Evolutionary conservation across 2,888 invertebrate species (phyloP).

Genomic region (Branchipolynoe longqiensis): DNA sequence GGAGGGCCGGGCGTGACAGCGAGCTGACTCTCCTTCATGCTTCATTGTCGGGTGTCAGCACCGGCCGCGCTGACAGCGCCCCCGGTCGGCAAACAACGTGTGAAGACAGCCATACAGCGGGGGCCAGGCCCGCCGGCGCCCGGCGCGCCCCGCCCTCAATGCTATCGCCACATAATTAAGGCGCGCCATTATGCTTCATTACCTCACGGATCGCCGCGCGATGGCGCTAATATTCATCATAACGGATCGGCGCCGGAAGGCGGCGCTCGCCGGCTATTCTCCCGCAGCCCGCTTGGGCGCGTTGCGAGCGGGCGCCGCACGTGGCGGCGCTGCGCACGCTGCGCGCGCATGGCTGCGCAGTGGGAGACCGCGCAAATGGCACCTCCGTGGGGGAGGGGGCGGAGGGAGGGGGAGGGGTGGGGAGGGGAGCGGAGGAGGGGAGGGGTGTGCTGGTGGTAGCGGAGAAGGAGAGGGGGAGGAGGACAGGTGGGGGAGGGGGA

Average conservation of each 20-base stretch:
- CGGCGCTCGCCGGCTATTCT: conserved; percentile 24
- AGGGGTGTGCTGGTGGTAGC: not conserved
- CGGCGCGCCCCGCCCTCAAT: conserved; percentile 20
- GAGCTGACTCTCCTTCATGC: conserved; percentile 28
- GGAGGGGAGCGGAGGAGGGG: not conserved
- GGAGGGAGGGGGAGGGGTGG: not conserved
- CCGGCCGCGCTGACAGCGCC: not conserved
- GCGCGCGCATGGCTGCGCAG: conserved; percentile 48
- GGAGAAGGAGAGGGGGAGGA: not conserved
- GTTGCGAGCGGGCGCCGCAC: conserved; percentile 29
- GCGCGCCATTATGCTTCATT: conserved; percentile 29
- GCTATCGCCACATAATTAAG: conserved; percentile 47
- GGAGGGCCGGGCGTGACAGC: not conserved
- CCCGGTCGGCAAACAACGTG: conserved; percentile 25
- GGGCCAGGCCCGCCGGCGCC: not conserved
- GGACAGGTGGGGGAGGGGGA: not conserved
- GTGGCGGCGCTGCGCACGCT: not conserved
- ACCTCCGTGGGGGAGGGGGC: conserved; percentile 22
- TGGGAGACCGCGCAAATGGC: conserved; percentile 50
- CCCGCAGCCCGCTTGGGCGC: conserved; percentile 25
- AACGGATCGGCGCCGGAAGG: conserved; percentile 38
- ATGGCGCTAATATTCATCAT: conserved; percentile 50
- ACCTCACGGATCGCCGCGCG: conserved; percentile 47
- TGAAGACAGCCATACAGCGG: conserved; percentile 47
- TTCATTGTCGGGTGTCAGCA: conserved; percentile 22